A percentile compares a stretch with the other conserved stretches of the same genome.
phyloP scores from a whole-genome alignment of 2,797 vertebrate genomes.

The Melanogrammus aeglefinus region DNA sequence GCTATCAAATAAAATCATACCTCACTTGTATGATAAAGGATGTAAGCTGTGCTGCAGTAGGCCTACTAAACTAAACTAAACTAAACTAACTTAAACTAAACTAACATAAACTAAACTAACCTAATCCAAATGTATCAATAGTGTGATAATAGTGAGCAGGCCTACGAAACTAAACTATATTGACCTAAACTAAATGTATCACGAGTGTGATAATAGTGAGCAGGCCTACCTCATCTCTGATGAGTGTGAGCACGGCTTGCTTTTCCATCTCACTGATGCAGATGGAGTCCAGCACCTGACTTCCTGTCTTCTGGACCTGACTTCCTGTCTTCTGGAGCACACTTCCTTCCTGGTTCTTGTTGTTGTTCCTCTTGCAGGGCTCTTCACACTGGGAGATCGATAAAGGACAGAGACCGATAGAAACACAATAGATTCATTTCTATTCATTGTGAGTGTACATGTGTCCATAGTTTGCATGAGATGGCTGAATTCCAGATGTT shows the following conservation, averaged over 20 bases:
- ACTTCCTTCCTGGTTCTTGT: constrained; percentile 50
- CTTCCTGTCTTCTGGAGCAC: constrained; percentile 36
- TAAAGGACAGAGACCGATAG: not conserved
- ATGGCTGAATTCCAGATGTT: too few relatives aligned
- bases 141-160: too few relatives aligned
- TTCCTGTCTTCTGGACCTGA: constrained; percentile 34
- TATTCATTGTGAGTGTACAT: not conserved
- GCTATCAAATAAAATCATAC: too few relatives aligned
- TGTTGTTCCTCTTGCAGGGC: constrained; percentile 52
- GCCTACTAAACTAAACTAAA: too few relatives aligned
- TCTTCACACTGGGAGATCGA: constrained; percentile 49
- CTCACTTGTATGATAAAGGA: too few relatives aligned
- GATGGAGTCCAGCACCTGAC: constrained; percentile 79
- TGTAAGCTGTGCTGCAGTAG: too few relatives aligned
- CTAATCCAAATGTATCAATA: too few relatives aligned
- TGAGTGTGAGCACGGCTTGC: constrained; percentile 83
- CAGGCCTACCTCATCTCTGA: constrained; percentile 84
- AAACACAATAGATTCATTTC: not conserved
- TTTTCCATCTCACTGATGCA: constrained; percentile 86
- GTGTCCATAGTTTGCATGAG: too few relatives aligned
- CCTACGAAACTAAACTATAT: too few relatives aligned
- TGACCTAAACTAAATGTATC: too few relatives aligned
- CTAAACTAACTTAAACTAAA: too few relatives aligned
- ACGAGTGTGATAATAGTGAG: not conserved
- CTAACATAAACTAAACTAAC: too few relatives aligned